Conservation (phyloP, 2,113 vertebrate species). For the Psephotus haematonotus region DNA sequence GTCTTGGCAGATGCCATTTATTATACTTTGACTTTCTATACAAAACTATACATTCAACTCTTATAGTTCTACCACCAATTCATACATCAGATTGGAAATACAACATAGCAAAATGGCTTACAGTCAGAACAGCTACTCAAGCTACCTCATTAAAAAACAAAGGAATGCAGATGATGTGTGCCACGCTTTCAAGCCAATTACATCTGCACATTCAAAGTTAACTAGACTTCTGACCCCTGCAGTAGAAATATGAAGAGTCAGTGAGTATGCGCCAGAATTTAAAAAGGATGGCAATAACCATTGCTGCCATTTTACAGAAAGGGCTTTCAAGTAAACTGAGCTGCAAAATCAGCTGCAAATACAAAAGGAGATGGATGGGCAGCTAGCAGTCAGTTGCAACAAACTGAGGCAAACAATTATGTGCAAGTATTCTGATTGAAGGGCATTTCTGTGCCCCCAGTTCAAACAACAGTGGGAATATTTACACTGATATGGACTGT, state of each 20-base stretch:
- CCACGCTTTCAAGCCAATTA: neutral
- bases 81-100: neutral
- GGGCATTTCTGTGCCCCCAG: neutral
- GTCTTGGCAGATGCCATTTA: neutral
- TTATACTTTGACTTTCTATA: neutral
- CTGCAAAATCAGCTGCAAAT: neutral
- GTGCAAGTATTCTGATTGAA: neutral
- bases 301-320: neutral
- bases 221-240: neutral
- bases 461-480: neutral
- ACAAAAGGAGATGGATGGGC: neutral
- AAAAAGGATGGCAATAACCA: neutral
- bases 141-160: neutral
- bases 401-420: neutral
- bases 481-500: neutral
- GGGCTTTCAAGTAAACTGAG: neutral
- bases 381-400: neutral
- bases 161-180: neutral
- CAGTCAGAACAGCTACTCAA: neutral
- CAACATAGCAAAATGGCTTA: neutral
- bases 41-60: neutral
- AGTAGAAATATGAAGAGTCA: neutral
- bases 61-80: neutral
- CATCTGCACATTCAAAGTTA: neutral
- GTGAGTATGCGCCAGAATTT: neutral